Percentiles rank a stretch among this genome's conserved stretches.
Conservation (phyloP, 2,797 vertebrate species). For the Neosilurus hyrtlii region DNA sequence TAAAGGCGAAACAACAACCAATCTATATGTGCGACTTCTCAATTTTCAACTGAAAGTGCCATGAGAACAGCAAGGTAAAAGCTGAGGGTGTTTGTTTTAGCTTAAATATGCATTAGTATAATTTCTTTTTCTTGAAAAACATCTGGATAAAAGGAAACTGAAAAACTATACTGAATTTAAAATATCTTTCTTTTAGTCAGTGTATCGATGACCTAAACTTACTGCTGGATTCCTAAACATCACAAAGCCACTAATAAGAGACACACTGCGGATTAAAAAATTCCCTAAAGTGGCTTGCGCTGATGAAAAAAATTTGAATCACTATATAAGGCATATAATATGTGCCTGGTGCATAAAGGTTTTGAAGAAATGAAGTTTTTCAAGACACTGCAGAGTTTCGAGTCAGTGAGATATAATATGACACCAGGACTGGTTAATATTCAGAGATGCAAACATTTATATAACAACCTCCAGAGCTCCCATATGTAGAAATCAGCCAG, state of each 20-base stretch:
- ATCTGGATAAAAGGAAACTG: background rate
- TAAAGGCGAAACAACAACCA: no score
- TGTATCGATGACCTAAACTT: no score
- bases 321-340: background rate
- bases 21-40: no score
- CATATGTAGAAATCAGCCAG: background rate
- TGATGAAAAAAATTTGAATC: background rate
- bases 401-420: slow-evolving; percentile 63
- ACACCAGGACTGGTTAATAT: slow-evolving; percentile 52
- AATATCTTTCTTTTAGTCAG: background rate
- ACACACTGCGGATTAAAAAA: background rate
- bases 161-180: background rate
- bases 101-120: background rate
- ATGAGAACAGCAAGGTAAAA: no score
- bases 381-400: slow-evolving; percentile 16
- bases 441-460: slow-evolving; percentile 72
- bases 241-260: background rate
- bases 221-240: background rate
- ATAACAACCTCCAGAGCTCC: slow-evolving; percentile 29
- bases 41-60: no score
- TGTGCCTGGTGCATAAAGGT: background rate
- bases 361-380: background rate
- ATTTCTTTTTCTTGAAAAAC: background rate
- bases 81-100: no score
- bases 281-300: background rate